Conservation (phyloP, 2,888 invertebrate genomes). For the Empis livida region DNA sequence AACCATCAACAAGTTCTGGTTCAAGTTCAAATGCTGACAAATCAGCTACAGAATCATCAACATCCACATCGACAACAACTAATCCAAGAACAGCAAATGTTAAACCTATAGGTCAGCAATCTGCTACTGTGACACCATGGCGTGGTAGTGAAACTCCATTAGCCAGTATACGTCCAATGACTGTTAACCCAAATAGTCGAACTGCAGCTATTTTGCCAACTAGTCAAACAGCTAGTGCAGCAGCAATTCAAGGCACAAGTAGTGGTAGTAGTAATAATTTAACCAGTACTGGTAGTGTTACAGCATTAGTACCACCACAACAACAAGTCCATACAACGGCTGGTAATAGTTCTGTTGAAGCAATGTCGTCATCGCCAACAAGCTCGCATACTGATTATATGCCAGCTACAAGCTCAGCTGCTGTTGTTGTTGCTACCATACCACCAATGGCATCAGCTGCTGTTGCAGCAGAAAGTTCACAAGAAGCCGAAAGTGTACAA, state of each 20-base stretch:
- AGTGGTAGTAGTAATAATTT: constrained; percentile 20
- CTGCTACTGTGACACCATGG: constrained; percentile 47
- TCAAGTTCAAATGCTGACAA: constrained; percentile 40
- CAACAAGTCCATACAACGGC: constrained; percentile 46
- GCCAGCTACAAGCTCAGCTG: constrained; percentile 65
- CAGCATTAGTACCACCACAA: constrained; percentile 46
- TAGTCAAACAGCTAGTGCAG: constrained; percentile 42
- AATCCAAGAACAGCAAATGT: constrained; percentile 75
- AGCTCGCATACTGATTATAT: constrained; percentile 72
- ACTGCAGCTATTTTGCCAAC: constrained; percentile 71
- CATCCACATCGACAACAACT: too few relatives aligned
- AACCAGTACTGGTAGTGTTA: constrained; percentile 34
- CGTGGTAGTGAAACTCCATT: constrained; percentile 66
- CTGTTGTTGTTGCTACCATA: constrained; percentile 50
- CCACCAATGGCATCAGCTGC: constrained; percentile 40
- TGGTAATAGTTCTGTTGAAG: constrained; percentile 36
- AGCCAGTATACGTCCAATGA: constrained; percentile 87
- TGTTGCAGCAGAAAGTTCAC: constrained; percentile 36
- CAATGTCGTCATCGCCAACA: constrained; percentile 54
- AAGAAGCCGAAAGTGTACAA: constrained; percentile 34
- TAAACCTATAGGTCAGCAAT: constrained; percentile 61
- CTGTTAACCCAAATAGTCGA: constrained; percentile 47
- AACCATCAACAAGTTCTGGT: constrained; percentile 55
- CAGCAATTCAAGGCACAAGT: constrained; percentile 22
- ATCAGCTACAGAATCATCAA: constrained; percentile 39